Conservation (phyloP, 2,797 vertebrate genomes). For the Mallotus villosus region DNA sequence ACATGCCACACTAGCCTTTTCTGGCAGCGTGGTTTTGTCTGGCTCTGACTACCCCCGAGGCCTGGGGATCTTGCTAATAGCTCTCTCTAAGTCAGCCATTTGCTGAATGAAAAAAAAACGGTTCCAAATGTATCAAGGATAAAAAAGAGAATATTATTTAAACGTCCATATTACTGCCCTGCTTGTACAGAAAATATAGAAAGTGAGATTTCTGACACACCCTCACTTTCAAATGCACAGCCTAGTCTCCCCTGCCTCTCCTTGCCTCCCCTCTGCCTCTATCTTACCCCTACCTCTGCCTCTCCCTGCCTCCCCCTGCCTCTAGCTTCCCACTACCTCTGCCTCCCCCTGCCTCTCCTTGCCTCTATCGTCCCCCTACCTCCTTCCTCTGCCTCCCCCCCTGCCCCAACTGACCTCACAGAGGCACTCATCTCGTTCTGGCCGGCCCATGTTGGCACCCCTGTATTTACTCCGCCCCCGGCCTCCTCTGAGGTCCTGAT, state of each 20-base stretch:
- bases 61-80: slow-evolving; percentile 31
- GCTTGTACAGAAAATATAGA: slow-evolving; percentile 40
- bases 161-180: slow-evolving; percentile 41
- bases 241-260: too few species aligned
- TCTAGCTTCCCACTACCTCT: too few species aligned
- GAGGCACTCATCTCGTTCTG: slow-evolving; percentile 43
- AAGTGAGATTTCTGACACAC: neutral
- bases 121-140: slow-evolving; percentile 30
- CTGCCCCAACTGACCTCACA: slow-evolving; percentile 25
- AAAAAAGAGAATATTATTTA: slow-evolving; percentile 48
- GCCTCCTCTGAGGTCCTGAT: slow-evolving; percentile 35
- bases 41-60: slow-evolving; percentile 31
- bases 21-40: slow-evolving; percentile 29
- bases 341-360: neutral
- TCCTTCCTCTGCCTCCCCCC: neutral
- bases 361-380: neutral
- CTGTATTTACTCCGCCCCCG: slow-evolving; percentile 54
- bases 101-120: slow-evolving; percentile 33
- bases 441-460: slow-evolving; percentile 47
- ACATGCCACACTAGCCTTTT: slow-evolving; percentile 42
- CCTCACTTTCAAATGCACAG: neutral
- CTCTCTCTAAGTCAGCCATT: slow-evolving; percentile 30
- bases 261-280: neutral
- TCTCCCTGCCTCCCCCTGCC: neutral
- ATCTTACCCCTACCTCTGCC: neutral